These are phyloP conservation scores for Brachyptera risi DNA, from an alignment of 2,888 invertebrate genomes.

Conservation along the genomic window DNA sequence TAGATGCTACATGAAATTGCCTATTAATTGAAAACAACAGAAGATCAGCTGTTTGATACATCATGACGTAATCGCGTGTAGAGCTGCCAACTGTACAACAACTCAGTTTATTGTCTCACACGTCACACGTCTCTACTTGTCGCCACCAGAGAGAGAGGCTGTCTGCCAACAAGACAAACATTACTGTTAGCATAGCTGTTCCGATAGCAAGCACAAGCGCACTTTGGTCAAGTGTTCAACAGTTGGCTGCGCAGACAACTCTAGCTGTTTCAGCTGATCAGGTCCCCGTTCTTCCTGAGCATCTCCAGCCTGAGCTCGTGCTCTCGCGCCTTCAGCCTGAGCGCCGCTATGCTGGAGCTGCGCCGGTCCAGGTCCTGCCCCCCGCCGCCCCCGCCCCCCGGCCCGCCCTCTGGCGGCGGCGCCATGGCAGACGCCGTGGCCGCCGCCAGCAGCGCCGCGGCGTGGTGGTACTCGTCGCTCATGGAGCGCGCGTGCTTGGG, in stretches of 20 bases:
- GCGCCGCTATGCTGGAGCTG: constrained; percentile 81
- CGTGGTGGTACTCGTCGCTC: constrained; percentile 41
- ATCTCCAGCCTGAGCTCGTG: constrained; percentile 82
- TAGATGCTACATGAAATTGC: too few relatives aligned
- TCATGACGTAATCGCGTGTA: too few relatives aligned
- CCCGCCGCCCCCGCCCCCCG: constrained; percentile 23
- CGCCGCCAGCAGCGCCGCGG: constrained; percentile 38
- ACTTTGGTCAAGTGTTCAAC: too few relatives aligned
- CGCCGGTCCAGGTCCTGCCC: constrained; percentile 72
- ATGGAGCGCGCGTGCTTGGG: constrained; percentile 44
- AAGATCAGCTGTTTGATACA: too few relatives aligned
- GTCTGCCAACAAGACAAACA: too few relatives aligned
- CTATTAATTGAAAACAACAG: too few relatives aligned
- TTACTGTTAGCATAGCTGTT: too few relatives aligned
- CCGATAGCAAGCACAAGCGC: too few relatives aligned
- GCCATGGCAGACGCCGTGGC: constrained; percentile 49
- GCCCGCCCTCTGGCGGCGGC: constrained; percentile 19
- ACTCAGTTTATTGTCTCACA: too few relatives aligned
- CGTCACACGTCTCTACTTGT: too few relatives aligned
- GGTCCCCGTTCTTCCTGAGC: constrained; percentile 73
- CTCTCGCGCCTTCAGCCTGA: constrained; percentile 83
- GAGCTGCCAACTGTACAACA: too few relatives aligned
- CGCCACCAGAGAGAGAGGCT: too few relatives aligned
- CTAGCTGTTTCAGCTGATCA: constrained; percentile 67
- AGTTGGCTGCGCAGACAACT: neutral